Percentiles rank a stretch among this genome's conserved stretches.
phyloP scores from a whole-genome alignment of 2,113 vertebrate species.

The Sialia sialis region DNA sequence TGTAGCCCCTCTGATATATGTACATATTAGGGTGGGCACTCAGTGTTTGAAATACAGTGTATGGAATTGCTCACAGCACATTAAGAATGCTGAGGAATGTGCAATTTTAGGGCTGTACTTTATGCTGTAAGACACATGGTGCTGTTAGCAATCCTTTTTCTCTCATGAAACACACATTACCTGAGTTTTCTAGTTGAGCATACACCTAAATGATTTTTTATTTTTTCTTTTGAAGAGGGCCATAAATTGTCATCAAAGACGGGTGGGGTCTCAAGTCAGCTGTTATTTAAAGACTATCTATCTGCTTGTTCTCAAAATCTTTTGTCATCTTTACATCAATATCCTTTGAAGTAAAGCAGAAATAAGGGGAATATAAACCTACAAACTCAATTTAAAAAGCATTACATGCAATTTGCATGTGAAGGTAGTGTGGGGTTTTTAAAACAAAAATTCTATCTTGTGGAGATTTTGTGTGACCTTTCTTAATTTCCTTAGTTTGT shows the following conservation, averaged over 20 bases:
- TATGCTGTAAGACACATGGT: background rate
- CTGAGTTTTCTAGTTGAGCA: slow-evolving; percentile 18
- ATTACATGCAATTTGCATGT: background rate
- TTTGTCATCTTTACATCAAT: background rate
- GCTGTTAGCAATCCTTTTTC: slow-evolving; percentile 7
- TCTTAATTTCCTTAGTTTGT: background rate
- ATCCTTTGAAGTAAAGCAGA: background rate
- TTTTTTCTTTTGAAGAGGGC: background rate
- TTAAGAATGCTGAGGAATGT: background rate
- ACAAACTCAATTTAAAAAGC: background rate
- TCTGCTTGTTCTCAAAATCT: background rate
- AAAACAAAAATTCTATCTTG: background rate
- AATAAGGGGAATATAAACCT: background rate
- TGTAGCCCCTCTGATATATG: background rate
- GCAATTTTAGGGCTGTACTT: slow-evolving; percentile 5
- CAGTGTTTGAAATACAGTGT: slow-evolving; percentile 19
- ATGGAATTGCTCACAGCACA: slow-evolving; percentile 24
- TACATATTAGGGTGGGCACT: background rate
- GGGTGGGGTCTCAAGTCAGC: background rate
- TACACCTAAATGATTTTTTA: slow-evolving; percentile 23
- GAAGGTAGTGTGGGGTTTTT: rapidly evolving
- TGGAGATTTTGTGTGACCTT: background rate
- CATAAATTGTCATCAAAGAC: slow-evolving; percentile 26
- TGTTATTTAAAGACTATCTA: background rate
- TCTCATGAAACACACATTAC: slow-evolving; percentile 8